Base-by-base conservation (phyloP, 1,140 invertebrate species). In the Hylyphantes graminicola region DNA sequence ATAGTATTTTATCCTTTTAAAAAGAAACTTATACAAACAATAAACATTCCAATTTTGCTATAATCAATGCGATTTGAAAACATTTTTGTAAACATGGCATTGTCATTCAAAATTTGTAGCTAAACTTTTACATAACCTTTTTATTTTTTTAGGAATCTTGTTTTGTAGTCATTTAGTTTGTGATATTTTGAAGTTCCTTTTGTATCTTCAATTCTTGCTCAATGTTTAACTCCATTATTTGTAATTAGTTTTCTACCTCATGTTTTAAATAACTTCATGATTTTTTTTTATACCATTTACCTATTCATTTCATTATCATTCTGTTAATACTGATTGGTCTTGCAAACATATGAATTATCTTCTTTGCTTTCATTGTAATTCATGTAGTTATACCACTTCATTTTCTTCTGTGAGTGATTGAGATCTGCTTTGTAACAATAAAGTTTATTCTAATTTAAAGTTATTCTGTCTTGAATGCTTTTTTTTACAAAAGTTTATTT, bases 101-200 rank as follows among this genome's bases (percentile, higher is more conserved):
- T 10, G 48, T 78, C 15, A 65, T 61, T 78, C 48, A 78, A 78
- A 78, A 63, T 74, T 76, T 63, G 15, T 78, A 64, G 76, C 50
- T 35, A 65, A 19, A 65, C 53, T 78, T 78, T 54, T 78, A 78
- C 63, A 78, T 35, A 64, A 78, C 67, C 76, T 35, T 35, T 35
- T 35, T 35, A 78, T 65, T 78, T 76, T n/a, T 76, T 75, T 78
- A 64, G 59, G 74, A 65, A 61, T 15, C 57, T 76, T 63, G 74
- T 80, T 78, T 73, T 57, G 21, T 73, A 73, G 68, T 73, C 68
- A 73, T 73, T 83, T 75, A 83, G 76, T 78, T 83, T 83, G 80
- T 83, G 80, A 83, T 83, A 83, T 83, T 81, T 79, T 83, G 11
- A 75, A 83, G 80, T 83, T 83, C 80, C 80, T 83, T 83, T 74